These are phyloP conservation scores for Drosophila parthenogenetica DNA, from an alignment of 2,888 invertebrate species.

Conservation along the genomic window DNA sequence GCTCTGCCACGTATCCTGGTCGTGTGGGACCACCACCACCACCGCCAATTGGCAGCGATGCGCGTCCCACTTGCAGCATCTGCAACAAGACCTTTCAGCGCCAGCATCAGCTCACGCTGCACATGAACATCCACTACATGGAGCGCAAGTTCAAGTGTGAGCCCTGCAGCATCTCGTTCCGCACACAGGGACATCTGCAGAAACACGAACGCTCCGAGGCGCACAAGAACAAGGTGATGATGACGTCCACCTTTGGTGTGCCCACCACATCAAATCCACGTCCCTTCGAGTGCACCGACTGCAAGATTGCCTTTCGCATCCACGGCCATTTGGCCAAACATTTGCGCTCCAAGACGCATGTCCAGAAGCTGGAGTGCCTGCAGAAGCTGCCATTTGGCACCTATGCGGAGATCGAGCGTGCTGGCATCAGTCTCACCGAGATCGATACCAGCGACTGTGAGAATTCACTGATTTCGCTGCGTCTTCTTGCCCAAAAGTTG, in stretches of 20 bases:
- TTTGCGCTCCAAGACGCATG: slow-evolving; percentile 97
- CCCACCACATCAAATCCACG: slow-evolving; percentile 95
- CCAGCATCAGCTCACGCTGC: slow-evolving; percentile 94
- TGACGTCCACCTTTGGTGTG: slow-evolving; percentile 93
- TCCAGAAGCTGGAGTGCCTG: slow-evolving; percentile 95
- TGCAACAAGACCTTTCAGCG: slow-evolving; percentile 97
- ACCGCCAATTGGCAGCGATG: slow-evolving; percentile 86
- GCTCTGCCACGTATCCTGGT: slow-evolving; percentile 8
- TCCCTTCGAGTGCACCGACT: slow-evolving; percentile 98
- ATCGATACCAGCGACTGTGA: slow-evolving; percentile 99
- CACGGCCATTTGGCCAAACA: slow-evolving; percentile 99
- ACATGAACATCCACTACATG: slow-evolving; percentile 98
- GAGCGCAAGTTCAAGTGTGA: slow-evolving; percentile 96
- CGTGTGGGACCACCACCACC: slow-evolving; percentile 72
- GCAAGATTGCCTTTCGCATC: slow-evolving; percentile 97
- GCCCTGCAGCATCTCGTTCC: slow-evolving; percentile 95
- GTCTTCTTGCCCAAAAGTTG: slow-evolving; percentile 92
- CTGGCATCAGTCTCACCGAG: slow-evolving; percentile 95
- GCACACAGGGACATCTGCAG: slow-evolving; percentile 95
- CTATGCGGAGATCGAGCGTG: slow-evolving; percentile 96
- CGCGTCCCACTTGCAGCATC: slow-evolving; percentile 92
- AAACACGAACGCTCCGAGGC: slow-evolving; percentile 97
- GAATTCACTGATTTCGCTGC: slow-evolving; percentile 95
- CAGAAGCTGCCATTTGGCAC: slow-evolving; percentile 97
- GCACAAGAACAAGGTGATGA: slow-evolving; percentile 96